phyloP scores from a whole-genome alignment of 1,140 invertebrate genomes.

The Euwallacea similis region DNA sequence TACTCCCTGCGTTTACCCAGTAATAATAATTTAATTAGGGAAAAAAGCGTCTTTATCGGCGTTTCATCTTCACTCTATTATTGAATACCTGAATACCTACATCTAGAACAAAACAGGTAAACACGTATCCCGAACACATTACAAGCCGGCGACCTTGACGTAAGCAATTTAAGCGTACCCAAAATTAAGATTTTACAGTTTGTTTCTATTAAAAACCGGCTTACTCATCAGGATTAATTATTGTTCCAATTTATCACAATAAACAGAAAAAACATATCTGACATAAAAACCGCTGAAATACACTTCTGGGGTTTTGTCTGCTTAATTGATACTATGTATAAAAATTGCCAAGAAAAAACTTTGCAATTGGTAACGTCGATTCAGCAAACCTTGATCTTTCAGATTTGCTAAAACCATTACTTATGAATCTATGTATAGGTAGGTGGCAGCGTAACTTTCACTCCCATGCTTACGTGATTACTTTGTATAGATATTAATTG shows the following conservation, averaged over 20 bases:
- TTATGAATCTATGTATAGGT: conserved; percentile 1
- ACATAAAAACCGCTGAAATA: conserved; percentile 1
- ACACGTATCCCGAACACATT: too few species aligned
- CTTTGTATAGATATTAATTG: not conserved
- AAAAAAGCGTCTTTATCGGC: too few species aligned
- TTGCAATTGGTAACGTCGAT: conserved; percentile 9
- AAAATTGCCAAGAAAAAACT: not conserved
- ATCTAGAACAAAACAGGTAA: too few species aligned
- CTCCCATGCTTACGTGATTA: conserved; percentile 10
- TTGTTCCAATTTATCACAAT: too few species aligned
- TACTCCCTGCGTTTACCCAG: too few species aligned
- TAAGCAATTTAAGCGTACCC: too few species aligned
- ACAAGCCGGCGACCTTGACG: too few species aligned
- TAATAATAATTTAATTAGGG: too few species aligned
- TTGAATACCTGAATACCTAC: too few species aligned
- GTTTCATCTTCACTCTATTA: too few species aligned
- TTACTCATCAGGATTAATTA: not conserved
- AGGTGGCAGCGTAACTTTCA: conserved; percentile 19
- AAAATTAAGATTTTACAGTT: not conserved
- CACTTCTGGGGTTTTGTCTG: not conserved
- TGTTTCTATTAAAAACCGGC: not conserved
- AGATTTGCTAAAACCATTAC: not conserved
- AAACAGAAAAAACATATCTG: not conserved
- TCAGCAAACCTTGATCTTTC: conserved; percentile 20
- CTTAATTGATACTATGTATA: conserved; percentile 11